Evolutionary conservation across 2,113 vertebrate genomes (phyloP).

Genomic region (Acrocephalus arundinaceus): DNA sequence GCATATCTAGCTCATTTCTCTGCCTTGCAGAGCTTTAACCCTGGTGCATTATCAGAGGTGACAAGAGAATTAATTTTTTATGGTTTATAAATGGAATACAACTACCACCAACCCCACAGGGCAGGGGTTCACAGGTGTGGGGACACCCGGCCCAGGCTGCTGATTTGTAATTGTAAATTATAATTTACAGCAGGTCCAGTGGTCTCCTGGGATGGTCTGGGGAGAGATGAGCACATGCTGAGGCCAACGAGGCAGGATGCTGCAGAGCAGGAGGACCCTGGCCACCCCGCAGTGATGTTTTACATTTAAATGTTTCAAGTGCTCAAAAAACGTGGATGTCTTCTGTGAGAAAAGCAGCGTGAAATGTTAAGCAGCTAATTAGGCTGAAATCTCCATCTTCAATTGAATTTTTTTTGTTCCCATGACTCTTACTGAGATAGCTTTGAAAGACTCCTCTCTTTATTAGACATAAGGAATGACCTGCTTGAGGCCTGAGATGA

Average conservation of each 20-base stretch:
- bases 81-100: not conserved
- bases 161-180: not conserved
- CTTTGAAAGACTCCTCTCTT: not conserved
- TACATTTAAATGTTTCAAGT: not conserved
- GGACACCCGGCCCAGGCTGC: not conserved
- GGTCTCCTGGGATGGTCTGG: not conserved
- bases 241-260: not conserved
- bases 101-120: not conserved
- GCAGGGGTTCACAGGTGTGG: not conserved
- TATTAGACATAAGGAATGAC: not conserved
- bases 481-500: not conserved
- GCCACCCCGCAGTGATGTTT: rapidly evolving
- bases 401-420: not conserved
- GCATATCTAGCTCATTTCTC: not conserved
- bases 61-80: not conserved
- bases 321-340: not conserved
- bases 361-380: slow-evolving; percentile 15
- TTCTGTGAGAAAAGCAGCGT: not conserved
- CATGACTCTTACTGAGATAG: not conserved
- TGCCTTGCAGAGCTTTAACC: not conserved
- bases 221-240: not conserved
- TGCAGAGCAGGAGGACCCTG: not conserved
- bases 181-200: not conserved
- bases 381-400: not conserved
- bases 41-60: not conserved